Base-by-base conservation (phyloP, 2,797 vertebrate species). In the Falco novaeseelandiae region DNA sequence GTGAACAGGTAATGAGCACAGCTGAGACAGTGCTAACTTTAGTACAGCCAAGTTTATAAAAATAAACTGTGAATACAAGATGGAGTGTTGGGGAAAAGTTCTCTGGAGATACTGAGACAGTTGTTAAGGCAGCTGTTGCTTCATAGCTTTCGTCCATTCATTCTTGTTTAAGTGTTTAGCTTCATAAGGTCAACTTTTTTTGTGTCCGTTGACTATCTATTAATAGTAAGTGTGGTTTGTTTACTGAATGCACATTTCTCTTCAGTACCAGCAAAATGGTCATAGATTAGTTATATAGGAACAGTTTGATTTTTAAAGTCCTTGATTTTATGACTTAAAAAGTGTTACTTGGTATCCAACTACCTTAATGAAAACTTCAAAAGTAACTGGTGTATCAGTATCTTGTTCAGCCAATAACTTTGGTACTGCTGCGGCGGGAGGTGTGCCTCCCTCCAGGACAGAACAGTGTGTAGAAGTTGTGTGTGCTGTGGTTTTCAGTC, bases 11-110 rank as follows among this genome's bases (percentile, higher is more conserved):
- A 93, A 52, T 81, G 95, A 95, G 80, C 96, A 69, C 77, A 62
- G 91, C 96, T 96, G 96, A 90, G 86, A 30, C 76, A 52, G 77
- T 87, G n/a, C 86, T 98, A 96, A 95, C 95, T 97, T 97, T 93
- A 97, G 97, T 76, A 48, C 79, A 83, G 76, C 87, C 77, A 54
- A 54, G 61, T 59, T 46, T 93, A 82, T 96, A 97, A 97, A 98
- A 97, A 97, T 97, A 98, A 97, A 96, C 70, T 54, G 89, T 82
- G 88, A 97, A 38, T 87, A 46, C 85, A 92, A 85, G 76, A 83
- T 81, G 71, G 74, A 92, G 77, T 66, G 78, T 84, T 97, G 83
- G 82, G 92, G 90, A 73, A 62, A 51, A 70, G 91, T 61, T 63
- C 27, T 88, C 55, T 95, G 89, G 83, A 88, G 87, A 74, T 78